phyloP scores from a whole-genome alignment of 1,140 invertebrate species.

The Aplysia californica region DNA sequence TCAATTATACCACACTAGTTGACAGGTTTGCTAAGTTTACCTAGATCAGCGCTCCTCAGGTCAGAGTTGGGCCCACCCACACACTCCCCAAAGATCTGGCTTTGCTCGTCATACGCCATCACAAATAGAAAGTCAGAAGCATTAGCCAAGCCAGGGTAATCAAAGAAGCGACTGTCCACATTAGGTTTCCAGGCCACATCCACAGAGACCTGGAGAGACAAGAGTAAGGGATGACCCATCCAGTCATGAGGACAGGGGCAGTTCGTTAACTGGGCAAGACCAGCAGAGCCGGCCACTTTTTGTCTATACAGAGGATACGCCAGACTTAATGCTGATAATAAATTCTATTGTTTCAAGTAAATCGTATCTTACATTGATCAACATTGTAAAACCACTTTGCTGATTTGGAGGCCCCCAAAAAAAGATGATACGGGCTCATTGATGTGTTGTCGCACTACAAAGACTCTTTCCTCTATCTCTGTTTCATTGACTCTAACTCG shows the following conservation, averaged over 20 bases:
- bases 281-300: not conserved
- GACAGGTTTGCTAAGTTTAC: too few species aligned
- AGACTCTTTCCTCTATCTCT: too few species aligned
- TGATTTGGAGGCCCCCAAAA: not conserved
- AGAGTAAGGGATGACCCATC: not conserved
- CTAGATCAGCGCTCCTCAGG: not conserved
- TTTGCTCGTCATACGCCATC: constrained; percentile 70
- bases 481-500: too few species aligned
- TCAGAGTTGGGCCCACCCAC: constrained; percentile 65
- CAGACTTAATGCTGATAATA: not conserved
- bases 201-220: constrained; percentile 61
- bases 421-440: too few species aligned
- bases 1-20: too few species aligned
- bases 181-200: constrained; percentile 68
- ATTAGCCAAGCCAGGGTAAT: constrained; percentile 59
- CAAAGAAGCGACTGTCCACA: constrained; percentile 68
- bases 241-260: not conserved
- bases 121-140: constrained; percentile 67
- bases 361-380: not conserved
- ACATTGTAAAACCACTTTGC: not conserved
- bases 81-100: constrained; percentile 67
- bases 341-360: not conserved
- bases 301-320: not conserved
- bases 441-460: too few species aligned
- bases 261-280: too few species aligned